These are phyloP conservation scores for Nothobranchius furzeri DNA, from an alignment of 2,113 vertebrate species.

Conservation along the genomic window DNA sequence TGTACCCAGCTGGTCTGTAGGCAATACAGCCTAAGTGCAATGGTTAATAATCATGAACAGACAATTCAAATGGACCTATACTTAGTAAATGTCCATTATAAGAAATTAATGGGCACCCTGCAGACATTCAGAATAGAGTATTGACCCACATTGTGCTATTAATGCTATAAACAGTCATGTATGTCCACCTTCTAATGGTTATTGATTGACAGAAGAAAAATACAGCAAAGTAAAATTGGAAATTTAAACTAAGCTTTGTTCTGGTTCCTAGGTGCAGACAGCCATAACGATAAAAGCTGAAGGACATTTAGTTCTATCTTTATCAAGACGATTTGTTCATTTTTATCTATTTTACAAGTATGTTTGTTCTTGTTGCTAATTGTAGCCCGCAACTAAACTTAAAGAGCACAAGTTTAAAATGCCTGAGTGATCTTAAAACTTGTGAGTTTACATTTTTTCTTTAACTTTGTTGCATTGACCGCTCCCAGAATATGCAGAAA, in stretches of 20 bases:
- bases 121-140: neutral
- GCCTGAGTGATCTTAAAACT: too few relatives aligned
- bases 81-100: constrained; percentile 8
- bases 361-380: too few relatives aligned
- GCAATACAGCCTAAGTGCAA: neutral
- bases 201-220: constrained; percentile 57
- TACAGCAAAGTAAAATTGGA: constrained; percentile 47
- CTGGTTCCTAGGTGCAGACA: constrained; percentile 39
- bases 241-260: constrained; percentile 35
- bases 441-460: too few relatives aligned
- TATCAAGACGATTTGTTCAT: too few relatives aligned
- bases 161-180: constrained; percentile 34
- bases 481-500: too few relatives aligned
- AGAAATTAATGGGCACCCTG: constrained; percentile 11
- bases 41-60: constrained; percentile 3
- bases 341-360: too few relatives aligned
- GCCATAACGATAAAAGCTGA: neutral
- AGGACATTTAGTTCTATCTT: too few relatives aligned
- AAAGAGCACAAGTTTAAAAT: too few relatives aligned
- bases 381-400: too few relatives aligned
- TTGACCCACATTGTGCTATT: neutral
- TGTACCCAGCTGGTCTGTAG: neutral
- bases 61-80: neutral
- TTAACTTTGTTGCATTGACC: too few relatives aligned
- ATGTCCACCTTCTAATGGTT: constrained; percentile 53